These are phyloP conservation scores for Sminthopsis crassicaudata DNA, from an alignment of 2,113 vertebrate genomes.

Conservation along the genomic window DNA sequence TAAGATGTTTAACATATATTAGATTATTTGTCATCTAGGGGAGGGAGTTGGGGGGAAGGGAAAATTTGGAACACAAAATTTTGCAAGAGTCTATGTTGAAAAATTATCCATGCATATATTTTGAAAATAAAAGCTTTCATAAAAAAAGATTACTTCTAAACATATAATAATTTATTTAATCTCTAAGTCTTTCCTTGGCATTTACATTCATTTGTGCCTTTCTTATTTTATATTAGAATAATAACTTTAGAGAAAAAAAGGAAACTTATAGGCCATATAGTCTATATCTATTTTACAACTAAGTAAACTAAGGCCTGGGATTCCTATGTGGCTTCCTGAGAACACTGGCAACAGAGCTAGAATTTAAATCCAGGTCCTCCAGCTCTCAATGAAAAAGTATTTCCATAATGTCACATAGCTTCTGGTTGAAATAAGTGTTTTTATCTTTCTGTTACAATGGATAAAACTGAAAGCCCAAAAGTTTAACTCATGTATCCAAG, in stretches of 20 bases:
- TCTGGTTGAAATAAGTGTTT: not conserved
- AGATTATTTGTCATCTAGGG: too few species aligned
- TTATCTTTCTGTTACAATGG: not conserved
- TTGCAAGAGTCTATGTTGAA: too few species aligned
- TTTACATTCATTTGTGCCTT: not conserved
- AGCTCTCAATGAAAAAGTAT: not conserved
- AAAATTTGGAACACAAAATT: too few species aligned
- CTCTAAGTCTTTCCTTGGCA: not conserved
- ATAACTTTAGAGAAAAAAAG: not conserved
- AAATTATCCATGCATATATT: too few species aligned
- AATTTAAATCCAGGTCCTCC: not conserved
- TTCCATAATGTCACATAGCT: not conserved
- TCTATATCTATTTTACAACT: constrained; percentile 15
- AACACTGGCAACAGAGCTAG: not conserved
- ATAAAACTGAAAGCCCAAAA: not conserved
- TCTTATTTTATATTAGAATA: not conserved
- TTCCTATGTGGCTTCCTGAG: not conserved
- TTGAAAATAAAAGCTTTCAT: too few species aligned
- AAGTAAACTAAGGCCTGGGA: not conserved
- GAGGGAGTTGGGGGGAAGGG: too few species aligned
- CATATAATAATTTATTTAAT: not conserved
- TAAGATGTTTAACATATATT: too few species aligned
- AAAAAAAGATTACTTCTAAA: not conserved
- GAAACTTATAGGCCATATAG: not conserved
- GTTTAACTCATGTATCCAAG: not conserved